A percentile compares a stretch with the other conserved stretches of the same genome.
phyloP scores from a whole-genome alignment of 2,797 vertebrate genomes.

The Rhinoraja longicauda region DNA sequence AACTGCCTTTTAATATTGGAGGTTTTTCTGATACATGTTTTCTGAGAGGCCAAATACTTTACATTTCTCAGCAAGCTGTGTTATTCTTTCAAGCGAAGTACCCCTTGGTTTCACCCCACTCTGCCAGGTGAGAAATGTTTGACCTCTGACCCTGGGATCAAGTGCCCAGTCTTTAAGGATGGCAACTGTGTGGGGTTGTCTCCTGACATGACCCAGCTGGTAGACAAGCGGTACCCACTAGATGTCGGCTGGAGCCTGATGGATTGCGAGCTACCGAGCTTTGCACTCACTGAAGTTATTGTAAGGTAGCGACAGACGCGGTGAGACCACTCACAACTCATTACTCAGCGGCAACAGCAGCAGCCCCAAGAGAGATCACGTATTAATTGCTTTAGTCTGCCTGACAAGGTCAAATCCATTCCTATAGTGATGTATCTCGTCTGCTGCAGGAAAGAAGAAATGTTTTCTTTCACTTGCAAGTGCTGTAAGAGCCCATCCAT shows the following conservation, averaged over 20 bases:
- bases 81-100: slow-evolving; percentile 1
- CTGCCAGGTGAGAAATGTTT: slow-evolving; percentile 49
- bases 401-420: slow-evolving; percentile 96
- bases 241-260: slow-evolving; percentile 37
- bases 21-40: background rate
- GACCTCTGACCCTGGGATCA: slow-evolving; percentile 61
- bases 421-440: slow-evolving; percentile 86
- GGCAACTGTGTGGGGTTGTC: slow-evolving; percentile 45
- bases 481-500: slow-evolving; percentile 74
- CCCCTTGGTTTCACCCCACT: slow-evolving; percentile 43
- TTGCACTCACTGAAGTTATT: slow-evolving; percentile 50
- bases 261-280: slow-evolving; percentile 32
- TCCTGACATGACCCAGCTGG: slow-evolving; percentile 47
- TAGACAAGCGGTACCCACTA: slow-evolving; percentile 44
- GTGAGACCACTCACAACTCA: slow-evolving; percentile 53
- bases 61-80: background rate
- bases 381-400: slow-evolving; percentile 91
- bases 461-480: slow-evolving; percentile 76
- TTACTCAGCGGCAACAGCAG: slow-evolving; percentile 54
- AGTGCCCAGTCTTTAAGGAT: slow-evolving; percentile 57
- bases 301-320: slow-evolving; percentile 54
- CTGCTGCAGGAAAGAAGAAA: slow-evolving; percentile 74
- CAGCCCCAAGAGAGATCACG: slow-evolving; percentile 64
- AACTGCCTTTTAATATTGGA: background rate
- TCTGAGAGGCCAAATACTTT: background rate